phyloP scores from a whole-genome alignment of 2,113 vertebrate genomes.

The Rhinoderma darwinii region DNA sequence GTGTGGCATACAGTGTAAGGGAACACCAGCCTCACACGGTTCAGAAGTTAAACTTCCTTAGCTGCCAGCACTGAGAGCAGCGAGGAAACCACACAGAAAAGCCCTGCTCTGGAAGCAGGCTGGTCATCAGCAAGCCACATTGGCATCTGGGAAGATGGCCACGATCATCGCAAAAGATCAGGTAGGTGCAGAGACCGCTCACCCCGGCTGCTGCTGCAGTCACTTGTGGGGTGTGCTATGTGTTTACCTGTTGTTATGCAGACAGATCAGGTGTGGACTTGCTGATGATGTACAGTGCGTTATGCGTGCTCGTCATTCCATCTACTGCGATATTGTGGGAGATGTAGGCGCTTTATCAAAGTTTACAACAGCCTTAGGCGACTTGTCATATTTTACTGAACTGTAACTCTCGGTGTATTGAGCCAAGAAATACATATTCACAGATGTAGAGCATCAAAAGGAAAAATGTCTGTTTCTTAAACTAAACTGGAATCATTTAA shows the following conservation, averaged over 20 bases:
- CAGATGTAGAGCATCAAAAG: neutral
- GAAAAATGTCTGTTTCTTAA: neutral
- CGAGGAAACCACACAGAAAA: neutral
- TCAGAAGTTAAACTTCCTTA: conserved; percentile 27
- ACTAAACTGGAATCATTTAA: neutral
- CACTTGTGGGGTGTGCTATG: neutral
- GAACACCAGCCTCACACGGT: conserved; percentile 19
- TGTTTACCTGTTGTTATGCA: neutral
- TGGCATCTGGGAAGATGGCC: neutral
- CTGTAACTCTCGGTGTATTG: neutral
- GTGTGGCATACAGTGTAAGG: conserved; percentile 41
- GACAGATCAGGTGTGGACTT: neutral
- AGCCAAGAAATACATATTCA: neutral
- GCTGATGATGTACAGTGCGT: neutral
- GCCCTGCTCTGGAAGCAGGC: neutral
- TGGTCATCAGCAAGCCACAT: neutral
- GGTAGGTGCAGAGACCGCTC: neutral
- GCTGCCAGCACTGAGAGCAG: conserved; percentile 14
- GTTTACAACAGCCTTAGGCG: neutral
- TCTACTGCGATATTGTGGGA: no score
- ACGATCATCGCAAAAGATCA: conserved; percentile 13
- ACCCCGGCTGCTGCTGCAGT: neutral
- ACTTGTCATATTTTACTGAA: neutral
- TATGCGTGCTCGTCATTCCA: neutral
- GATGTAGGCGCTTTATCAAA: neutral